Evolutionary conservation across 2,113 vertebrate genomes (phyloP), one percentile per base, ranked within the genome.

Genomic region (Mastomys natalensis): DNA sequence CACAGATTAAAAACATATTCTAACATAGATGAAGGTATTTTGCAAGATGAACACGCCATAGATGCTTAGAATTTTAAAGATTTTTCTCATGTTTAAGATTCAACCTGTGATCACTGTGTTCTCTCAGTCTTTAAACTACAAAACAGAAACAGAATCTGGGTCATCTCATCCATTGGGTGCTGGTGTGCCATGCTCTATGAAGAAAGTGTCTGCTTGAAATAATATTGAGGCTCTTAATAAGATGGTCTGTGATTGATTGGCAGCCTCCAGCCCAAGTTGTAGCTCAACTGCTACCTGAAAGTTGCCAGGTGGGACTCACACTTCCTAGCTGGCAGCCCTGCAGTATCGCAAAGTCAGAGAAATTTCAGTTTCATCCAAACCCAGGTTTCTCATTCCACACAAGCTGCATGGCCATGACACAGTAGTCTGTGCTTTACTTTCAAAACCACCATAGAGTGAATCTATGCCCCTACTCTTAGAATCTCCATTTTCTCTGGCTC

Each of bases 221-320:
- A 72, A 43, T 7, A 31, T 11, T 2, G 76, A 60, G 60, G 37
- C 34, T 22, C 53, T 70, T 45, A 29, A 37, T 86, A 92, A 94
- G 26, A n/a, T 82, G 40, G 1, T 0, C 53, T 89, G 45, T 78
- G 51, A 55, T 58, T 72, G 51, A 53, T 60, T 64, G 87, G 31
- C 64, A 53, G 73, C 60, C n/a, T 51, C 55, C 7, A 81, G 66
- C 16, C 76, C 70, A 11, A 73, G 60, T 92, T 53, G 66, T 43
- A 81, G 60, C 53, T 89, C 85, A 90, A 45, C 85, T 93, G 34
- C 74, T 91, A 16, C 91, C 90, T 96, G 43, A 60, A 81, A 95
- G 9, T 81, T 77, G 1, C 10, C 85, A 45, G 31, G 34, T 68
- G 37, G 45, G 76, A 90, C 48, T 95, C 58, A 72, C 64, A 92